Evolutionary conservation across 2,113 vertebrate species (phyloP), one percentile per base, ranked within the genome.

Genomic region (Sinocyclocheilus anshuiensis): DNA sequence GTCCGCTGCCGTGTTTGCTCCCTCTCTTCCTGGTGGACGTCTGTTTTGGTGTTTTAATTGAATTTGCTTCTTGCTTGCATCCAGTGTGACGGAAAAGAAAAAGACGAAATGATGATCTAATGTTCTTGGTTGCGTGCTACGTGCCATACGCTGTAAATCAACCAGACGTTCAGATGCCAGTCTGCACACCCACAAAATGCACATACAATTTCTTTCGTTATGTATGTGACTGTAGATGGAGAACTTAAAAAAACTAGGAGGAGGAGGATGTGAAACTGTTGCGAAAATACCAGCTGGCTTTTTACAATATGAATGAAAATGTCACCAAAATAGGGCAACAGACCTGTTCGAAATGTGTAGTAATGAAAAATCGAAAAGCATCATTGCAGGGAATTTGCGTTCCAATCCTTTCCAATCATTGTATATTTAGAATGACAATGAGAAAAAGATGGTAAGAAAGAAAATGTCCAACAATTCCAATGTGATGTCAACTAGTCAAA

Each of bases 101-200:
- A 86, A 82, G 92, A 94, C 91, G 90, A 93, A 94, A 91, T 92
- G 90, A 89, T 92, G 92, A 93, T 93, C 93, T 92, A 92, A 92
- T 93, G 92, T 89, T 86, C 90, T 89, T 91, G 91, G 91, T 92
- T 93, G 91, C 88, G 91, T 83, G 87, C 86, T 88, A 77, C 71
- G 83, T 86, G 84, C 88, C 57, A 20, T 53, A 26, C 13, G 20
- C 2, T 15, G 69, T 16, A 86, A n/a, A 59, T 88, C 87, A 77
- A 24, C 57, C 20, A 74, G 33, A 45, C 36, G 12, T 39, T 81
- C 39, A 13, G 78, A 20, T 20, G 11, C 59, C 33, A 42, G 18
- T 15, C 6, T 42, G 29, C 71, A 20, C 6, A 24, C 4, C 12
- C 69, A 45, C 53, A 84, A 24, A 63, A 4, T 24, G 61, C 29